Percentiles rank a stretch among this genome's conserved stretches.
phyloP scores from a whole-genome alignment of 2,888 invertebrate genomes.

The Drosophila neutralis region DNA sequence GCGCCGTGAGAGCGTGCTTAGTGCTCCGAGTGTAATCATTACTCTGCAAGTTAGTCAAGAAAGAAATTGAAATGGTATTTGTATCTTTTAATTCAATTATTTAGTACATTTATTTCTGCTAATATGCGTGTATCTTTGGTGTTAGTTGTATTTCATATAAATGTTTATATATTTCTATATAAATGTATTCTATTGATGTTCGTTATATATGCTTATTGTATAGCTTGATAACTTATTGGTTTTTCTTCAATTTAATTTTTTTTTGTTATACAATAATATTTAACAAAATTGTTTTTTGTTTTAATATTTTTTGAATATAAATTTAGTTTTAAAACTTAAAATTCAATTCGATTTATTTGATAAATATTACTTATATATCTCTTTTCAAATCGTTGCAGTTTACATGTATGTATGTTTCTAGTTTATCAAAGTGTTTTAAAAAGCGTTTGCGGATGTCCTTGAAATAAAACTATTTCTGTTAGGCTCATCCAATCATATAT shows the following conservation, averaged over 20 bases:
- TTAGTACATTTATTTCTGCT: constrained; percentile 72
- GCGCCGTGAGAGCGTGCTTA: too few species aligned
- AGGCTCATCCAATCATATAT: constrained; percentile 7
- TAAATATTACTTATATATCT: constrained; percentile 61
- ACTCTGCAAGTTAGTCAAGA: background rate
- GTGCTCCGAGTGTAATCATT: too few species aligned
- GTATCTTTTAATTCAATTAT: constrained; percentile 45
- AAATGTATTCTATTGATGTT: constrained; percentile 50
- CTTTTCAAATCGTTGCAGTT: constrained; percentile 22
- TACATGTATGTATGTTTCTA: constrained; percentile 25
- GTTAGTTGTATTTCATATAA: constrained; percentile 51
- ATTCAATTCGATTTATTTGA: constrained; percentile 61
- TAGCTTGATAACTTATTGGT: constrained; percentile 60
- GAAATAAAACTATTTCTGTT: constrained; percentile 16
- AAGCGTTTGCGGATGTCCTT: constrained; percentile 10
- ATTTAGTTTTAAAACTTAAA: constrained; percentile 71
- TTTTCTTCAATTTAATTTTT: constrained; percentile 29
- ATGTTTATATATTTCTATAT: constrained; percentile 54
- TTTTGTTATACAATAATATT: constrained; percentile 54
- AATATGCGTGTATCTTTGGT: constrained; percentile 74
- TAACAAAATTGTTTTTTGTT: constrained; percentile 44
- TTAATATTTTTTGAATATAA: constrained; percentile 22
- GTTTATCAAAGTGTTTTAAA: constrained; percentile 14
- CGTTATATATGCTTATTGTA: constrained; percentile 33
- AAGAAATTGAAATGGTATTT: background rate